Evolutionary conservation across 2,797 vertebrate genomes (phyloP).

Genomic region (Amniataba percoides): DNA sequence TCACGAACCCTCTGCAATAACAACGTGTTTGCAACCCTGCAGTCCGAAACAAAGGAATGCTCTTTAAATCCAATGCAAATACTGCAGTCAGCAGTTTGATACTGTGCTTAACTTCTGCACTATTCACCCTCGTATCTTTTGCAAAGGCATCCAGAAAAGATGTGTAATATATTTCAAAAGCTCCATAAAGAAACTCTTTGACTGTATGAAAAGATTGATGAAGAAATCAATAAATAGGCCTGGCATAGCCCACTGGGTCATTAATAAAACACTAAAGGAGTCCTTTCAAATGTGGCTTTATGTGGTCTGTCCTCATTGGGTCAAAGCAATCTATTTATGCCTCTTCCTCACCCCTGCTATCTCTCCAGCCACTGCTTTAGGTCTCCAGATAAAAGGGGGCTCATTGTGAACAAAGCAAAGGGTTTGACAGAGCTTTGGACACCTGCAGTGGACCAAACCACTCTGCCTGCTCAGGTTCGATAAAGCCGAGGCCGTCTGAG

Average conservation of each 20-base stretch:
- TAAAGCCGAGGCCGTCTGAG: conserved; percentile 23
- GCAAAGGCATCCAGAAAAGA: conserved; percentile 23
- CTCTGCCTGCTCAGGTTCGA: conserved; percentile 37
- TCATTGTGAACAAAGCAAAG: conserved; percentile 77
- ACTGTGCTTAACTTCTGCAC: conserved; percentile 5
- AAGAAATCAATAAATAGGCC: conserved; percentile 64
- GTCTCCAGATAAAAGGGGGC: conserved; percentile 80
- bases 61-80: conserved; percentile 54
- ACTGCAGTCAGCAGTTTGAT: conserved; percentile 19
- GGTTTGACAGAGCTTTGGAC: conserved; percentile 74
- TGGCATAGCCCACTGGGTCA: conserved; percentile 53
- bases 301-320: conserved; percentile 71
- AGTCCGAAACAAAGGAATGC: conserved; percentile 53
- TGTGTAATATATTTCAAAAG: conserved; percentile 30
- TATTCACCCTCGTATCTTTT: neutral
- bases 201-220: conserved; percentile 52
- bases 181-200: conserved; percentile 29
- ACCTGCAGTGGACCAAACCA: conserved; percentile 70
- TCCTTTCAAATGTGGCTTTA: conserved; percentile 72
- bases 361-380: conserved; percentile 71
- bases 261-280: conserved; percentile 84
- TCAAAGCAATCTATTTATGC: conserved; percentile 78
- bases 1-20: conserved; percentile 34
- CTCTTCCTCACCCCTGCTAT: conserved; percentile 65
- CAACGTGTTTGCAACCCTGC: conserved; percentile 31